phyloP scores from a whole-genome alignment of 2,113 vertebrate species.

The Ceyx melanurus region DNA sequence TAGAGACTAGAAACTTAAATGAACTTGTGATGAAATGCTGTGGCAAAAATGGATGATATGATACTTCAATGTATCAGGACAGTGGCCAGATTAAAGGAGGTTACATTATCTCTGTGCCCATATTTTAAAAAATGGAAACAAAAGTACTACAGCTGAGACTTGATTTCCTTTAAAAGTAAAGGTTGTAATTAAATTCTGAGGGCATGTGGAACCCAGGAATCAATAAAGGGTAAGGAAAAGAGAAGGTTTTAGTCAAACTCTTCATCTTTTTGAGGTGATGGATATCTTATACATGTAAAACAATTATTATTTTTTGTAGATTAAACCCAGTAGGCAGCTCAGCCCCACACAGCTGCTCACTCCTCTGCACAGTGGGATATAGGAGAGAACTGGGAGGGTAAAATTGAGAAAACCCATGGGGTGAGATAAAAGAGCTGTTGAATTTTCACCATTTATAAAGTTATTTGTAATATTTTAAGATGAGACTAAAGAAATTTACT shows the following conservation, averaged over 20 bases:
- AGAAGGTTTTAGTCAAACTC: not conserved
- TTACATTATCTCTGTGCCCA: not conserved
- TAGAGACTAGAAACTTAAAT: not conserved
- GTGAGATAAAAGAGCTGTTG: not conserved
- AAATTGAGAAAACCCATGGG: not conserved
- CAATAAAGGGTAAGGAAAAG: not conserved
- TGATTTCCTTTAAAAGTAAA: not conserved
- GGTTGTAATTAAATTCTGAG: not conserved
- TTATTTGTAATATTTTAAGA: not conserved
- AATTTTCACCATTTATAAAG: not conserved
- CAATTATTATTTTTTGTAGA: not conserved
- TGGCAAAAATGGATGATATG: not conserved
- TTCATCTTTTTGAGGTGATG: not conserved
- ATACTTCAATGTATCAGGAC: not conserved
- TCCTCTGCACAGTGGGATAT: not conserved
- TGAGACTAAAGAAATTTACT: not conserved
- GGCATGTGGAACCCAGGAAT: not conserved
- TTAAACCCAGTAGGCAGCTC: not conserved
- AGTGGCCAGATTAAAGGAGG: not conserved
- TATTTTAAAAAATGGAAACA: not conserved
- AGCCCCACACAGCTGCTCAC: not conserved
- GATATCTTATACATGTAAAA: not conserved
- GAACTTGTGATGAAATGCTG: not conserved
- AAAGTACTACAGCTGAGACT: not conserved
- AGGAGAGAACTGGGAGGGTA: not conserved